Evolutionary conservation across 2,888 invertebrate genomes (phyloP), one percentile per base, ranked within the genome.

Genomic region (Tenthredo distinguenda): DNA sequence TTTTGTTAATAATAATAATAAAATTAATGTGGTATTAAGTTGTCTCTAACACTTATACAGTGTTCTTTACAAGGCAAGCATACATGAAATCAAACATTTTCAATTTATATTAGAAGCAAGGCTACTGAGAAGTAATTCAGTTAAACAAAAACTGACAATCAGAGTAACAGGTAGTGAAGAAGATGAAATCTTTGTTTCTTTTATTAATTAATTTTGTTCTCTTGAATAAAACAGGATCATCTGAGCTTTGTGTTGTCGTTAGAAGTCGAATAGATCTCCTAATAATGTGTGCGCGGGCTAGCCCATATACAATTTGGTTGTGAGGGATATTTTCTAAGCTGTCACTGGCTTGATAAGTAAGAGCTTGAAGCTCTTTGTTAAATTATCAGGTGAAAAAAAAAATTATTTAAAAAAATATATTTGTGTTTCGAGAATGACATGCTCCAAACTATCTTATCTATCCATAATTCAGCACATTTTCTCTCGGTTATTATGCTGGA

Each of bases 241-340:
- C 43, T 83, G 68, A 47, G 40, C 83, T 83, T 83, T 31, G 83
- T 31, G 6, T 68, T 18, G 21, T 47, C 47, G 26, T 83, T 47
- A 50, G 31, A 47, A 83, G 21, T 83, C 31, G 50, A 31, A 47
- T 50, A 83, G 68, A 83, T 83, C 83, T 68, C 68, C 31, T 12
- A 82, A 68, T n/a, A 83, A 83, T 83, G 83, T 83, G 83, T 83
- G 83, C 83, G 71, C 83, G 83, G 47, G 68, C 18, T 83, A 68
- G 83, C 83, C 83, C 83, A 50, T 83, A 47, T 83, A 71, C 83
- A 83, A 83, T 83, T 83, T 83, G 83, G 83, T 83, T 83, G 83
- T 83, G 83, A 83, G 83, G 83, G 83, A 83, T 83, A 83, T 83
- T 47, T 71, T 68, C 10, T 83, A 83, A 83, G 71, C 83, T 83